Conservation (phyloP, 2,888 invertebrate genomes). For the Diarsia mendica region DNA sequence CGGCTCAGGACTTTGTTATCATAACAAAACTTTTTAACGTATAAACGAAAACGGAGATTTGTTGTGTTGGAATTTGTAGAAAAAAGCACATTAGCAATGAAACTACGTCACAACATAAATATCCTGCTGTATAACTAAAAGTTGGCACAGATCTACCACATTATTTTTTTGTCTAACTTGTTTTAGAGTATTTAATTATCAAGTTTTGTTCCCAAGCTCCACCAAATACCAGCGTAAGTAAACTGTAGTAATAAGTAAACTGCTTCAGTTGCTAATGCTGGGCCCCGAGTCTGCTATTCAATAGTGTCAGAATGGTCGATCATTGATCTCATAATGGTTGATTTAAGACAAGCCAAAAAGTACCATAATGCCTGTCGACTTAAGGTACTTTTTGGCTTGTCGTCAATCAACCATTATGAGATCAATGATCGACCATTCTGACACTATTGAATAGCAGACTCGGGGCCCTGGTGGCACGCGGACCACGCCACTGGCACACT, state of each 20-base stretch:
- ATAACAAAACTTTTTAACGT: slow-evolving; percentile 11
- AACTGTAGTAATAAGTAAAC: slow-evolving; percentile 23
- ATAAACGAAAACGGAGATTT: neutral
- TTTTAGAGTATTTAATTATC: neutral
- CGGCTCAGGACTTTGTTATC: slow-evolving; percentile 17
- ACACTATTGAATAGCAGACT: too few species aligned
- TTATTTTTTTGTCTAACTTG: neutral
- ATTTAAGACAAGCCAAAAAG: too few species aligned
- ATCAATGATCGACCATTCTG: too few species aligned
- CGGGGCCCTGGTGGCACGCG: slow-evolving; percentile 36
- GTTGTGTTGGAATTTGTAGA: neutral
- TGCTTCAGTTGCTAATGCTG: slow-evolving; percentile 35
- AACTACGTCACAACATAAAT: neutral
- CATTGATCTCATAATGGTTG: too few species aligned
- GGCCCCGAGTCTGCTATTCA: too few species aligned
- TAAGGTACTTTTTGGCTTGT: too few species aligned
- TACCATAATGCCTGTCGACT: too few species aligned
- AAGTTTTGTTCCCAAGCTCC: neutral
- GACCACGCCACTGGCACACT: slow-evolving; percentile 7
- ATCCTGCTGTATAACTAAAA: too few species aligned
- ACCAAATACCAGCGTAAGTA: neutral
- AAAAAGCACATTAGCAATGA: neutral
- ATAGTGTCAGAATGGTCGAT: too few species aligned
- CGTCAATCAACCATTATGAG: too few species aligned
- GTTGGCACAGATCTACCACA: neutral